Conservation (phyloP, 2,888 invertebrate genomes). For the Rhagophthalmus giganteus region DNA sequence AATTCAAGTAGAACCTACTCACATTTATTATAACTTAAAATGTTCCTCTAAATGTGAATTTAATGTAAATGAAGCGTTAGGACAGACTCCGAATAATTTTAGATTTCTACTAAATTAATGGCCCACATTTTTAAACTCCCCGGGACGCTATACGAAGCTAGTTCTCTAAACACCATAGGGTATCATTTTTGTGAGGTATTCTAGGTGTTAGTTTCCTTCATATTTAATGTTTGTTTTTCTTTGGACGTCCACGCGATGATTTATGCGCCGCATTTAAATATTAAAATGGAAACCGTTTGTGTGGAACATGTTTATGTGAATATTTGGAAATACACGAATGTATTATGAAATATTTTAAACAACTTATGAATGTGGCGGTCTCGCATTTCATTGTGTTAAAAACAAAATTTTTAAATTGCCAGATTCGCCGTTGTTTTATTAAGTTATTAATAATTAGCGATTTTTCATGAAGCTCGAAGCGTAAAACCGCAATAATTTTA, state of each 20-base stretch:
- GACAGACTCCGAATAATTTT: constrained; percentile 29
- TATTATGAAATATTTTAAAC: constrained; percentile 2
- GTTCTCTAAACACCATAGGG: constrained; percentile 33
- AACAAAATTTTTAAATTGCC: neutral
- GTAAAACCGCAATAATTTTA: too few species aligned
- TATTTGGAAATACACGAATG: constrained; percentile 21
- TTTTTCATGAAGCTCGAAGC: too few species aligned
- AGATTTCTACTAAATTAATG: constrained; percentile 34
- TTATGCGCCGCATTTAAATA: constrained; percentile 29
- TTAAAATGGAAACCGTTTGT: constrained; percentile 29
- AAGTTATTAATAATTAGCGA: neutral
- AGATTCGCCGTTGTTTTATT: neutral
- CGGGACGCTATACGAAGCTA: constrained; percentile 33
- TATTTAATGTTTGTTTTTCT: constrained; percentile 32
- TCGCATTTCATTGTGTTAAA: neutral
- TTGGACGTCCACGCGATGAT: constrained; percentile 17
- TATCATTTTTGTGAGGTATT: constrained; percentile 30
- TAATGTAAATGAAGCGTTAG: constrained; percentile 35
- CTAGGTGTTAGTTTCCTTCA: constrained; percentile 31
- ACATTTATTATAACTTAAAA: constrained; percentile 32
- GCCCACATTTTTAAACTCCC: constrained; percentile 35
- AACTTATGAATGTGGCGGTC: neutral
- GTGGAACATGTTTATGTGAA: constrained; percentile 26
- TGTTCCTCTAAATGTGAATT: constrained; percentile 35
- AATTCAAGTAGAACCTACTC: constrained; percentile 24